Base-by-base conservation (phyloP, 2,888 invertebrate species). In the Tenthredo mesomela region DNA sequence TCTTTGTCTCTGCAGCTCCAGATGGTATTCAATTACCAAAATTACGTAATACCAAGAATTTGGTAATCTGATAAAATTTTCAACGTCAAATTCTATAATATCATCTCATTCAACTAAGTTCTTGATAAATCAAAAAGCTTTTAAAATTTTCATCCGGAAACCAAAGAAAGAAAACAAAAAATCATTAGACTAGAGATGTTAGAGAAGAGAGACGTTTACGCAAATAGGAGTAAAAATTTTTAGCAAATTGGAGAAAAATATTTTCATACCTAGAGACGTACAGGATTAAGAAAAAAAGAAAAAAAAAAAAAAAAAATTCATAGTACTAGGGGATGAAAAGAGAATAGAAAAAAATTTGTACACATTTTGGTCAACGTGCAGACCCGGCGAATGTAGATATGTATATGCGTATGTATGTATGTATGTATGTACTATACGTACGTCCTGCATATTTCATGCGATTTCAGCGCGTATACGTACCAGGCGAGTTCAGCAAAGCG, bases 281-380 rank as follows among this genome's bases (percentile, higher is more conserved):
- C n/a, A n/a, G n/a, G 12, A 61, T 9, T 25, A 25, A 25, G 25
- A 25, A 2, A 12, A 61, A 9, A 58, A n/a, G 10, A 25, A 61
- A 61, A 18, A 33, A 77, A 50, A 3, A 50, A 3, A 47, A 47
- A n/a, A 43, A 43, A 12, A 18, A 29, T 12, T 33, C 15, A 21
- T 40, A 7, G 21, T 7, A n/a, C n/a, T n/a, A 77, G 15, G 15
- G n/a, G 18, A 37, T 12, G 18, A 77, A 47, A 50, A 77, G n/a
- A 77, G 33, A 50, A 50, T 47, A 18, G 12, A 12, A 25, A 77
- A 54, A 50, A 77, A 77, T 54, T 77, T 77, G 54, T 77, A 40
- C 37, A 61, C n/a, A 80, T 80, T 80, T 61, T n/a, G 80, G 80
- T 37, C 58, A 61, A 21, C 40, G 18, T 37, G 47, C 21, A 10